Conservation (phyloP, 2,888 invertebrate species). For the Dryocosmus kuriphilus region DNA sequence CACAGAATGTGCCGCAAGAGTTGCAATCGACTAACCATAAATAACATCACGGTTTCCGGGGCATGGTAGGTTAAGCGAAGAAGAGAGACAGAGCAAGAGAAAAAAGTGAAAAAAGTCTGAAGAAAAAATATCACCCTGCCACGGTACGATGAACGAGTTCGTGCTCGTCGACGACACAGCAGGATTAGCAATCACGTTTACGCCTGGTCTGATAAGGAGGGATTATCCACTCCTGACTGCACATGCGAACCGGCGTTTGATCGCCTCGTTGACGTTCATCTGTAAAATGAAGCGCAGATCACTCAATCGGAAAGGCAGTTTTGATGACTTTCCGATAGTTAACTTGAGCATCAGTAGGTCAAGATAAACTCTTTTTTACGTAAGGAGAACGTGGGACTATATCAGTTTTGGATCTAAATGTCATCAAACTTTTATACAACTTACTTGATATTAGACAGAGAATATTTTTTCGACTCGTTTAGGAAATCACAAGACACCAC, state of each 20-base stretch:
- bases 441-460: no score
- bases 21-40: slow-evolving; percentile 69
- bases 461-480: no score
- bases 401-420: no score
- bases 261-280: slow-evolving; percentile 20
- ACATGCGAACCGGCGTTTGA: slow-evolving; percentile 15
- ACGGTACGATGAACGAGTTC: slow-evolving; percentile 34
- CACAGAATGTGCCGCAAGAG: slow-evolving; percentile 63
- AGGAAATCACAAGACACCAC: no score
- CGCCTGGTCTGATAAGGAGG: slow-evolving; percentile 60
- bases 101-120: slow-evolving; percentile 38
- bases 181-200: slow-evolving; percentile 69
- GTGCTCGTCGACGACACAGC: slow-evolving; percentile 25
- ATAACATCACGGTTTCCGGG: slow-evolving; percentile 69
- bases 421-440: no score
- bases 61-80: slow-evolving; percentile 47
- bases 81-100: slow-evolving; percentile 39
- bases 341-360: background rate
- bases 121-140: slow-evolving; percentile 36
- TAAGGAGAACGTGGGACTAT: no score
- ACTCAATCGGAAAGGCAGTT: background rate
- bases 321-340: background rate
- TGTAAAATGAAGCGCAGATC: slow-evolving; percentile 7
- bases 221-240: slow-evolving; percentile 43
- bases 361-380: background rate